phyloP scores from a whole-genome alignment of 2,113 vertebrate genomes.

The Hyla sarda region DNA sequence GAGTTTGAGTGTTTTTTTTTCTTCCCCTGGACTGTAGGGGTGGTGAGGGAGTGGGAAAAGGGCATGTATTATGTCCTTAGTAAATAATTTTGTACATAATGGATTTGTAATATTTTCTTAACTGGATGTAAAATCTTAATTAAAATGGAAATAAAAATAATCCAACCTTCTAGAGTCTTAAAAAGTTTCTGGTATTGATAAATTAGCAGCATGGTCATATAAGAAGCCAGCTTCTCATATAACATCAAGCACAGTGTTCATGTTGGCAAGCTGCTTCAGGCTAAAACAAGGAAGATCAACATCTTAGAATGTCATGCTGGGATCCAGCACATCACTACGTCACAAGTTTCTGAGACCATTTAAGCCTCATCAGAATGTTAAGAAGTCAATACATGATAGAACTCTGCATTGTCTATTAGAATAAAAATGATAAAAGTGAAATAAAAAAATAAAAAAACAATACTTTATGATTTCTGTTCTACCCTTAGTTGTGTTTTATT shows the following conservation, averaged over 20 bases:
- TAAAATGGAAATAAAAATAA: too few relatives aligned
- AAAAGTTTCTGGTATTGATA: not conserved
- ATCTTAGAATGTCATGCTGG: not conserved
- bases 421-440: not conserved
- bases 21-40: too few relatives aligned
- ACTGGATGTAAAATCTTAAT: too few relatives aligned
- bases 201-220: not conserved
- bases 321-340: not conserved
- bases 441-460: not conserved
- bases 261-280: not conserved
- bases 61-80: too few relatives aligned
- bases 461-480: not conserved
- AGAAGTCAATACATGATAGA: not conserved
- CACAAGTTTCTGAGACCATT: not conserved
- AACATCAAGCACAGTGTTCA: not conserved
- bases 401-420: not conserved
- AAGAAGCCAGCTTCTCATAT: not conserved
- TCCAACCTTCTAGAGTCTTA: not conserved
- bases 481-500: not conserved
- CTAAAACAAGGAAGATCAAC: not conserved
- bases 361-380: not conserved
- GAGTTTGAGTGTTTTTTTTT: too few relatives aligned
- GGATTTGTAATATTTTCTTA: too few relatives aligned
- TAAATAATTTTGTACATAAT: too few relatives aligned
- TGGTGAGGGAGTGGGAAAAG: too few relatives aligned